Evolutionary conservation across 2,888 invertebrate species (phyloP).

Genomic region (Netelia fuscicornis): DNA sequence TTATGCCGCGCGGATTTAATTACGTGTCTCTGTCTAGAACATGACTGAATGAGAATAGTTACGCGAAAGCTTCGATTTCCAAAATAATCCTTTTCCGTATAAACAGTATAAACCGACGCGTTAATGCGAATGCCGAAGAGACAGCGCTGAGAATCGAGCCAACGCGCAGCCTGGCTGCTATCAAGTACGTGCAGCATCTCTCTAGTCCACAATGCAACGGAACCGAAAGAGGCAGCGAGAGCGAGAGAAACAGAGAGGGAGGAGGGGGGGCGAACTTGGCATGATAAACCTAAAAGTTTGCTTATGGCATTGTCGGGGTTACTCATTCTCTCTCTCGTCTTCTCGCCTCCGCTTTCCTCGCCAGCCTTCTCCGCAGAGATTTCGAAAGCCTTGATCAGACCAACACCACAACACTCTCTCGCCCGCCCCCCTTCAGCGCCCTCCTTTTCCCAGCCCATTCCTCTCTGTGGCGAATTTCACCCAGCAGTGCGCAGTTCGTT

Average conservation of each 20-base stretch:
- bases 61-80: slow-evolving; percentile 37
- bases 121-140: slow-evolving; percentile 50
- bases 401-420: slow-evolving; percentile 42
- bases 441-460: slow-evolving; percentile 38
- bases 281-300: slow-evolving; percentile 83
- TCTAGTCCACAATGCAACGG: slow-evolving; percentile 74
- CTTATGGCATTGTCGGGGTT: slow-evolving; percentile 75
- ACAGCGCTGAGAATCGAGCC: slow-evolving; percentile 47
- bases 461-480: slow-evolving; percentile 53
- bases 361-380: slow-evolving; percentile 64
- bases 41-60: slow-evolving; percentile 41
- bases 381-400: slow-evolving; percentile 59
- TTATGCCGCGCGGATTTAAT: slow-evolving; percentile 16
- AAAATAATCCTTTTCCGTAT: slow-evolving; percentile 8
- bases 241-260: slow-evolving; percentile 47
- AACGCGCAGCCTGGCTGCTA: slow-evolving; percentile 73
- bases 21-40: slow-evolving; percentile 26
- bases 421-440: slow-evolving; percentile 2
- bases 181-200: slow-evolving; percentile 82
- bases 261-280: slow-evolving; percentile 70
- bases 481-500: slow-evolving; percentile 53
- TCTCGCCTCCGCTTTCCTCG: slow-evolving; percentile 74
- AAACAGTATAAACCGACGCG: slow-evolving; percentile 8
- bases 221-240: slow-evolving; percentile 64
- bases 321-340: slow-evolving; percentile 55